Percentiles rank a stretch among this genome's conserved stretches.
Evolutionary conservation across 2,797 vertebrate species (phyloP).

Genomic region (Macropus fuliginosus): DNA sequence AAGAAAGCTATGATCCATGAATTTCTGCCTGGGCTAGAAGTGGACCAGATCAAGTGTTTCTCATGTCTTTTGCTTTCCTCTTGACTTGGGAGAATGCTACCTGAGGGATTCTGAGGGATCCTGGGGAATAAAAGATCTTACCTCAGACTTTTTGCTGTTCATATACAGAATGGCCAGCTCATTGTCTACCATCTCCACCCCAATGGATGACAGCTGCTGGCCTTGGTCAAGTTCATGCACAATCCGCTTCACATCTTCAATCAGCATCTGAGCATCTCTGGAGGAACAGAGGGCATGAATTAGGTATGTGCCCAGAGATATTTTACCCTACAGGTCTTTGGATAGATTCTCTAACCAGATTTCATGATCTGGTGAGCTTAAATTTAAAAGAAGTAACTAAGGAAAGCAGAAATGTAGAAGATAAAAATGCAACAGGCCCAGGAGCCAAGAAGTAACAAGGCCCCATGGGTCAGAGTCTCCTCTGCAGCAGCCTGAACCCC

Average conservation of each 20-base stretch:
- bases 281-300: conserved; percentile 52
- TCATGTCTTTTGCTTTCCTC: neutral
- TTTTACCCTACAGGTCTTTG: neutral
- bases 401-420: neutral
- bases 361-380: neutral
- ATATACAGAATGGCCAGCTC: conserved; percentile 98
- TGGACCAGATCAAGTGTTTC: neutral
- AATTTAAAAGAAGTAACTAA: neutral
- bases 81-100: neutral
- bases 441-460: neutral
- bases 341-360: neutral
- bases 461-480: neutral
- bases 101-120: neutral
- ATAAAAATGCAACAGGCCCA: neutral
- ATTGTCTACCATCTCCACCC: conserved; percentile 97
- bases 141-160: conserved; percentile 99
- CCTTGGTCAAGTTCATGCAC: conserved; percentile 97
- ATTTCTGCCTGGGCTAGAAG: neutral
- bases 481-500: neutral
- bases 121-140: conserved; percentile 74
- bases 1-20: neutral
- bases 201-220: conserved; percentile 94
- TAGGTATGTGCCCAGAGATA: neutral
- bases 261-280: conserved; percentile 98
- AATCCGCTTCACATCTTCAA: conserved; percentile 98